Conservation (phyloP, 2,888 invertebrate genomes). For the Copidosoma aretas region DNA sequence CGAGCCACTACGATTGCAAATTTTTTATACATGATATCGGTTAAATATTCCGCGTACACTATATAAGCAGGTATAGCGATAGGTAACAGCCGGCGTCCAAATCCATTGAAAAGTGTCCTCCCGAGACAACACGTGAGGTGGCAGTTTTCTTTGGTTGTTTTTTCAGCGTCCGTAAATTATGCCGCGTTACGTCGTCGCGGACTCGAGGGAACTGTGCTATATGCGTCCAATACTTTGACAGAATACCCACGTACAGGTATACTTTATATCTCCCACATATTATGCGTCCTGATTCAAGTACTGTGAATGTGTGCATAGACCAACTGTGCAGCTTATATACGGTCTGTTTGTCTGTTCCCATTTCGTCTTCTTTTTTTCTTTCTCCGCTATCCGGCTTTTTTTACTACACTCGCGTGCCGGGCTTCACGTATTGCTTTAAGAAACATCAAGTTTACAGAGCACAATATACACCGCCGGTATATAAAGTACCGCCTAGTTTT, state of each 20-base stretch:
- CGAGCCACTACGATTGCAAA: too few species aligned
- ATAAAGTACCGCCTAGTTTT: too few species aligned
- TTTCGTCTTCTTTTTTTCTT: not conserved
- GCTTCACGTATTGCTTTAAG: not conserved
- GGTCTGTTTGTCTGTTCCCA: not conserved
- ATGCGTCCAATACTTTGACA: not conserved
- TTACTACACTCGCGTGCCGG: not conserved
- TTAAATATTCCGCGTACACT: too few species aligned
- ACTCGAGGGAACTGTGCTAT: not conserved
- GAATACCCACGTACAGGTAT: too few species aligned
- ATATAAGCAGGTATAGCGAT: too few species aligned
- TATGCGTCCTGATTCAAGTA: not conserved
- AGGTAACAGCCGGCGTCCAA: too few species aligned
- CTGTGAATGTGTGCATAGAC: not conserved
- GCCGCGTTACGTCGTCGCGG: slow-evolving; percentile 6
- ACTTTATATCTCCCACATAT: not conserved
- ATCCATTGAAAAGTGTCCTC: too few species aligned
- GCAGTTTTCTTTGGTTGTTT: not conserved
- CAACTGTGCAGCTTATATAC: not conserved
- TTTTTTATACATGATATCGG: too few species aligned
- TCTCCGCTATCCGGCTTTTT: not conserved
- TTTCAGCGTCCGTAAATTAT: slow-evolving; percentile 8
- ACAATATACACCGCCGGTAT: too few species aligned
- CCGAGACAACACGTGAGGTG: too few species aligned
- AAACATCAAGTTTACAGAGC: not conserved